A percentile compares a stretch with the other conserved stretches of the same genome.
phyloP scores from a whole-genome alignment of 2,888 invertebrate genomes.

The Phyllotreta cruciferae region DNA sequence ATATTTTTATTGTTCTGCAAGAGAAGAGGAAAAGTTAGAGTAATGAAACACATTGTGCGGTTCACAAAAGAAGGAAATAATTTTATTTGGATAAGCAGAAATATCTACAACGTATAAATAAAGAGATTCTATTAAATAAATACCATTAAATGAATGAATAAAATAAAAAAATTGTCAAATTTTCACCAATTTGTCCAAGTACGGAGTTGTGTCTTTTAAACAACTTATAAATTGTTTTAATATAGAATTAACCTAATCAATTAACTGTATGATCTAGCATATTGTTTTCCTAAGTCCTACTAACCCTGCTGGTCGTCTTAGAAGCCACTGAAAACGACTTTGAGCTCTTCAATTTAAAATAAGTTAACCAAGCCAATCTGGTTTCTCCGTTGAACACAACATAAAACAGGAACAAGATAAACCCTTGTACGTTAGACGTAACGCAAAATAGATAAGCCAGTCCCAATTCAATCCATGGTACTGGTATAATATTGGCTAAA shows the following conservation, averaged over 20 bases:
- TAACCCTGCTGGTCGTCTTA: constrained; percentile 28
- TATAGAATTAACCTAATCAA: neutral
- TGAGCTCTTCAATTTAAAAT: constrained; percentile 25
- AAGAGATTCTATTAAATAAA: no score
- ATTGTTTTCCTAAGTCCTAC: neutral
- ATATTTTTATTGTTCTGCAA: no score
- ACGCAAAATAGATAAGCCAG: constrained; percentile 64
- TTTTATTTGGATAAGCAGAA: no score
- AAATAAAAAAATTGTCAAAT: no score
- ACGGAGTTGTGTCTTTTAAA: no score
- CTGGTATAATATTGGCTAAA: constrained; percentile 57
- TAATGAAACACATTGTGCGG: no score
- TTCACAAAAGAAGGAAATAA: no score
- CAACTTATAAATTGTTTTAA: no score
- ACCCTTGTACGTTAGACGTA: constrained; percentile 66
- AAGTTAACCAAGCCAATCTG: constrained; percentile 62
- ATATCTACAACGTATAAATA: no score
- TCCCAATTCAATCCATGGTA: constrained; percentile 45
- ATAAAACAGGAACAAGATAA: constrained; percentile 69
- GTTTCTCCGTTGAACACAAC: constrained; percentile 68
- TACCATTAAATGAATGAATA: no score
- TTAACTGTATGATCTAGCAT: neutral
- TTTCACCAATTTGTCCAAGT: no score
- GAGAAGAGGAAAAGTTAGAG: no score
- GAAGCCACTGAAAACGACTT: constrained; percentile 21